Evolutionary conservation across 2,113 vertebrate genomes (phyloP).

Genomic region (Phalacrocorax aristotelis): DNA sequence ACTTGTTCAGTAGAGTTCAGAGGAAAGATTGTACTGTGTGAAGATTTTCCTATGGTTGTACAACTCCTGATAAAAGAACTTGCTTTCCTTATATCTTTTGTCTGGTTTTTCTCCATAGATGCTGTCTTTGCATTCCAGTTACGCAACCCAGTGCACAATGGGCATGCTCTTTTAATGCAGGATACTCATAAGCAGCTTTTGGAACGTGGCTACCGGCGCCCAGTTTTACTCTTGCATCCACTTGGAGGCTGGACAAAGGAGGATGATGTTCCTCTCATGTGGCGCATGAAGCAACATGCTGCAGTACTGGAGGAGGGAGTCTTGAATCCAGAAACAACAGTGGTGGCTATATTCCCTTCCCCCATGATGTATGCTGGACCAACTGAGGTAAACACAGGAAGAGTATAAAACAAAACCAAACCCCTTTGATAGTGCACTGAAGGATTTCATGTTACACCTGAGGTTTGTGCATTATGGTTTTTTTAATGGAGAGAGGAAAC

Average conservation of each 20-base stretch:
- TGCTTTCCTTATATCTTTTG: background rate
- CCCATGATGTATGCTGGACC: constrained; percentile 99
- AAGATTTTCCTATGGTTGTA: background rate
- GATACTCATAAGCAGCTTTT: constrained; percentile 92
- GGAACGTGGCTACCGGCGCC: constrained; percentile 91
- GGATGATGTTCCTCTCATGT: constrained; percentile 92
- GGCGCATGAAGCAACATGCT: constrained; percentile 96
- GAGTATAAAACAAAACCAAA: background rate
- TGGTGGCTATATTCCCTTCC: constrained; percentile 97
- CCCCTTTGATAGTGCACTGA: background rate
- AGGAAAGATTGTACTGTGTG: background rate
- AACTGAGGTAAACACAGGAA: constrained; percentile 84
- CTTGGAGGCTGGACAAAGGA: constrained; percentile 99
- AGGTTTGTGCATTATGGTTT: background rate
- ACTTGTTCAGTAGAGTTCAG: background rate
- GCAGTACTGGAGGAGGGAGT: constrained; percentile 93
- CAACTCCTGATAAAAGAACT: background rate
- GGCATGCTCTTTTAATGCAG: constrained; percentile 95
- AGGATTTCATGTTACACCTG: background rate
- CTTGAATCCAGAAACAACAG: constrained; percentile 86
- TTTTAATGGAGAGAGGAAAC: background rate
- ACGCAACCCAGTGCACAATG: constrained; percentile 96
- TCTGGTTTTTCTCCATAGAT: constrained; percentile 72
- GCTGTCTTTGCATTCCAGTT: constrained; percentile 98
- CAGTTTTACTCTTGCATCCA: constrained; percentile 92